Base-by-base conservation (phyloP, 2,113 vertebrate genomes). In the Orycteropus afer region DNA sequence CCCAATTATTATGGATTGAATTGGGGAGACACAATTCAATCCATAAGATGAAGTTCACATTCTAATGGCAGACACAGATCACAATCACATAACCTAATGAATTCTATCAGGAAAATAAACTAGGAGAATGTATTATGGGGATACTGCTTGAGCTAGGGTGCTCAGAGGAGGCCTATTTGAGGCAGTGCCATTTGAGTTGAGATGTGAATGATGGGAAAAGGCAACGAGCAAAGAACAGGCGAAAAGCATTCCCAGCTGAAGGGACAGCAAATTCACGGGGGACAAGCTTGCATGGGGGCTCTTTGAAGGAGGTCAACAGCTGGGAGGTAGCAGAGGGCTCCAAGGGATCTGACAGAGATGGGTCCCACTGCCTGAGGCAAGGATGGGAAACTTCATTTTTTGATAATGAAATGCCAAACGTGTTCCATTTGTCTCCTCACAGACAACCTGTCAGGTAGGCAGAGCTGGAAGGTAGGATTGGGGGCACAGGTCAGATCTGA, bases 221-320 rank as follows among this genome's bases (percentile, higher is more conserved):
- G 74, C n/a, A 89, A 78, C 20, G 29, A 87, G 61, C 57, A 18
- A 17, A 77, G 73, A 71, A 40, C 40, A 61, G n/a, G 53, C 45
- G 37, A 80, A 76, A 47, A 73, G 11, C 71, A 57, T 79, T 92
- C 81, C n/a, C 10, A 49, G 78, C 5, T 47, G 51, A 77, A 82
- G 61, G 32, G 22, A 51, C 18, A 40, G 86, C 69, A 93, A 93
- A 73, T 81, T 85, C 78, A 83, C 96, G 88, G 63, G 87, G 37
- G 42, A 17, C 45, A n/a, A 8, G 63, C 45, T 71, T 73, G 91
- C 74, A 73, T 25, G 69, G 80, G 34, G 53, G 29, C 40, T 87
- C 55, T 67, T 51, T 83, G 93, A 89, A 92, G 80, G 47, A 37
- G 34, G 14, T 45, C 71, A 49, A 57, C 57, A 80, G 77, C 63